Evolutionary conservation across 2,113 vertebrate genomes (phyloP).

Genomic region (Natator depressus): DNA sequence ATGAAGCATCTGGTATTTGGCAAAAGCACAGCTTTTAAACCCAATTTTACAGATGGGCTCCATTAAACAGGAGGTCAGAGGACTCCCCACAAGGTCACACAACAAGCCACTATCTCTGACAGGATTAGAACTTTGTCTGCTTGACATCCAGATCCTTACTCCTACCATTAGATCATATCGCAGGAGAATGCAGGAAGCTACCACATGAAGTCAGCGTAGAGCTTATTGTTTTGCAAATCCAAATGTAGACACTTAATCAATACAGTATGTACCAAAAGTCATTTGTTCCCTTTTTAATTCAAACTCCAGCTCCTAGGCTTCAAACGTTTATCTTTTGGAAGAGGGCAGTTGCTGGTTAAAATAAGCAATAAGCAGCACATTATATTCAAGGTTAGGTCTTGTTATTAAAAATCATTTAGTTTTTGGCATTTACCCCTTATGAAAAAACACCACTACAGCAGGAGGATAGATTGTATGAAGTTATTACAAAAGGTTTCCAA

Average conservation of each 20-base stretch:
- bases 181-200: rapidly evolving
- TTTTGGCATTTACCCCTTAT: background rate
- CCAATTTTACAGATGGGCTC: background rate
- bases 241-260: background rate
- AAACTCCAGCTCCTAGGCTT: background rate
- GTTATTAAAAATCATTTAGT: background rate
- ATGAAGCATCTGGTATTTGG: constrained; percentile 5
- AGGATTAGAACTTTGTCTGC: background rate
- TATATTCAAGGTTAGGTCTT: background rate
- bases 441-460: background rate
- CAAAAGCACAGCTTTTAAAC: constrained; percentile 5
- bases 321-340: background rate
- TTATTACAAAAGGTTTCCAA: background rate
- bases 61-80: background rate
- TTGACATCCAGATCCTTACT: background rate
- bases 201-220: rapidly evolving
- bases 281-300: background rate
- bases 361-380: background rate
- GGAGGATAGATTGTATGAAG: background rate
- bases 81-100: background rate
- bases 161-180: background rate
- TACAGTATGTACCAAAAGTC: background rate
- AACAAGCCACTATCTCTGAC: background rate
- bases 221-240: background rate
- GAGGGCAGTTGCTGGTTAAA: background rate